Evolutionary conservation across 2,888 invertebrate genomes (phyloP), one percentile per base, ranked within the genome.

Genomic region (Orchestes rusci): DNA sequence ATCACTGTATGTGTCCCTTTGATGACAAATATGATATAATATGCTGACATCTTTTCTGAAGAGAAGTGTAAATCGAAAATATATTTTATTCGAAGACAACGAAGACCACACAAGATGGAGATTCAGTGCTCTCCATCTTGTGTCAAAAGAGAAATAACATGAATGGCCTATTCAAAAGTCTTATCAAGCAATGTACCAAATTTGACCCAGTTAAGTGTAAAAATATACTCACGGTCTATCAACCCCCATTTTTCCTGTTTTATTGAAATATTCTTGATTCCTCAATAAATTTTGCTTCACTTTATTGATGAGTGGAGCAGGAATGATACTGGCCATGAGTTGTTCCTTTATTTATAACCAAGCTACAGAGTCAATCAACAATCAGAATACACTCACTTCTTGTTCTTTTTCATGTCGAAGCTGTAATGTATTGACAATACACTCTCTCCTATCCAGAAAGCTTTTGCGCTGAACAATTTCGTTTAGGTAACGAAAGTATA

Each of bases 401-500:
- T 91, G 90, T 56, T 86, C 83, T 61, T 88, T 82, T 50, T 90
- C 90, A 62, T 83, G 85, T 53, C 84, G 82, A 16, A 91, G 70
- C 56, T 86, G 76, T 33, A 87, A 71, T 36, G 88, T 91, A 39
- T 87, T 85, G 65, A 91, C 87, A 13, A 93, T 85, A 59, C 85
- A 90, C 28, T 85, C 86, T 48, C 92, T 71, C 27, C 89, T 77
- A 62, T 93, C 92, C 43, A 93, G 71, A 64, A 94, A 94, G 1
- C 92, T 88, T 50, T 87, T 74, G 49, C 92, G 73, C 51, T 89
- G 84, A 13, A 88, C 84, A 33, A 93, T 82, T 69, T 94, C 93
- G 52, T 86, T 87, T 77, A 92, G 81, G 55, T 87, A 78, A 41
- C 90, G 80, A 66, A 89, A 89, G 70, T 87, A 91, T n/a, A 90